Percentiles rank a stretch among this genome's conserved stretches.
These are phyloP conservation scores for Sarcophaga caerulescens DNA, from an alignment of 2,888 invertebrate genomes.

Conservation along the genomic window DNA sequence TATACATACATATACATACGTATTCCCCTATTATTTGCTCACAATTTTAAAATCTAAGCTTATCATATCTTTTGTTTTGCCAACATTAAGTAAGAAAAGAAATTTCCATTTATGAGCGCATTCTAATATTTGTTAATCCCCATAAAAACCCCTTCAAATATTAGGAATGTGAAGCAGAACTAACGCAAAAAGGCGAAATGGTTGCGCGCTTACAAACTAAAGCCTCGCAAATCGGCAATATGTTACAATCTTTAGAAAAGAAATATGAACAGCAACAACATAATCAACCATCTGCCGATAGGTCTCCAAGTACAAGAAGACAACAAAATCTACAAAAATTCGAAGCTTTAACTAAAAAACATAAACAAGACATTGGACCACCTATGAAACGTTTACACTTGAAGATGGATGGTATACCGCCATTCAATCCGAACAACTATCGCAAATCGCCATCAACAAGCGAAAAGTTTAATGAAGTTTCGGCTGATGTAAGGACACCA, in stretches of 20 bases:
- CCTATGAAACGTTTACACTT: constrained; percentile 80
- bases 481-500: constrained; percentile 80
- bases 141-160: constrained; percentile 58
- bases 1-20: neutral
- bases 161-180: constrained; percentile 96
- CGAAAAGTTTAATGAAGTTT: constrained; percentile 62
- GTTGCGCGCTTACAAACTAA: constrained; percentile 96
- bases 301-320: constrained; percentile 78
- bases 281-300: constrained; percentile 84
- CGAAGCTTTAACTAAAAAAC: constrained; percentile 79
- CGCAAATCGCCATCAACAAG: constrained; percentile 82
- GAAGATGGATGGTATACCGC: constrained; percentile 81
- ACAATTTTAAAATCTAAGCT: constrained; percentile 30
- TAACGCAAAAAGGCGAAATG: constrained; percentile 98
- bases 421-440: constrained; percentile 82
- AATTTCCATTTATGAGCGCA: neutral
- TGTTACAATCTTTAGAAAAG: constrained; percentile 94
- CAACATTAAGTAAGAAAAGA: neutral
- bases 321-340: constrained; percentile 80
- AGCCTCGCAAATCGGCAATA: constrained; percentile 96
- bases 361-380: constrained; percentile 79
- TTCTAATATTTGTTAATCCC: constrained; percentile 36
- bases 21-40: constrained; percentile 12
- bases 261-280: constrained; percentile 82
- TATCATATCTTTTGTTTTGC: constrained; percentile 35